Conservation (phyloP, 2,888 invertebrate species). For the Rhagonycha lutea region DNA sequence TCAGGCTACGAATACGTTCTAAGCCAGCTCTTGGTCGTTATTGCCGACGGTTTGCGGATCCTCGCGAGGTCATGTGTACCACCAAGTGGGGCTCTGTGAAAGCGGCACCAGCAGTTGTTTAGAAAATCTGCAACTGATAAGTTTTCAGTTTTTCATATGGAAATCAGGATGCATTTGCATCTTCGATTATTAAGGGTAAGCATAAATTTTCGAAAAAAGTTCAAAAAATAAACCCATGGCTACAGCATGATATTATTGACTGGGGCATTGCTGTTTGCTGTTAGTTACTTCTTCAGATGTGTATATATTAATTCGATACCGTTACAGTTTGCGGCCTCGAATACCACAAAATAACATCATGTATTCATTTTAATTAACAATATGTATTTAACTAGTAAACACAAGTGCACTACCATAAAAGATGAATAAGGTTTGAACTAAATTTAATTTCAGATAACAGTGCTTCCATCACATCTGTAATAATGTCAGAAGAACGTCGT, state of each 20-base stretch:
- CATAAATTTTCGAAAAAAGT: constrained; percentile 9
- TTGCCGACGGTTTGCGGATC: constrained; percentile 49
- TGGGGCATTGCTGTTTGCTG: constrained; percentile 17
- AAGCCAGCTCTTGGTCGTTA: constrained; percentile 27
- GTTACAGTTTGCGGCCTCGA: constrained; percentile 34
- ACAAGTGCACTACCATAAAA: constrained; percentile 9
- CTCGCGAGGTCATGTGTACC: constrained; percentile 52
- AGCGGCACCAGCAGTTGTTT: constrained; percentile 52
- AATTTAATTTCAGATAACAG: constrained; percentile 2
- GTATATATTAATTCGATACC: constrained; percentile 29
- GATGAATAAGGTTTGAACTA: constrained; percentile 4
- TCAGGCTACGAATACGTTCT: constrained; percentile 28
- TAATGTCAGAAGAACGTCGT: not conserved
- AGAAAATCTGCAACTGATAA: constrained; percentile 48
- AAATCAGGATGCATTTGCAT: constrained; percentile 34
- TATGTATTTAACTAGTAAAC: not conserved
- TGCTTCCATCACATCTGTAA: not conserved
- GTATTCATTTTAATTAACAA: constrained; percentile 18
- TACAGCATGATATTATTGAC: constrained; percentile 18
- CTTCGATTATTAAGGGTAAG: constrained; percentile 45
- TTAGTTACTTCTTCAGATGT: constrained; percentile 9
- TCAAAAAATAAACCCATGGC: not conserved
- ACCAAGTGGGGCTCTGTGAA: constrained; percentile 51
- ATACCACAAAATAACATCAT: constrained; percentile 22
- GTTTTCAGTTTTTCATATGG: constrained; percentile 34